A percentile compares a stretch with the other conserved stretches of the same genome.
phyloP scores from a whole-genome alignment of 30 jellyfish, hydroid and myxozoan genomes.

The Chrysaora quinquecirrha region DNA sequence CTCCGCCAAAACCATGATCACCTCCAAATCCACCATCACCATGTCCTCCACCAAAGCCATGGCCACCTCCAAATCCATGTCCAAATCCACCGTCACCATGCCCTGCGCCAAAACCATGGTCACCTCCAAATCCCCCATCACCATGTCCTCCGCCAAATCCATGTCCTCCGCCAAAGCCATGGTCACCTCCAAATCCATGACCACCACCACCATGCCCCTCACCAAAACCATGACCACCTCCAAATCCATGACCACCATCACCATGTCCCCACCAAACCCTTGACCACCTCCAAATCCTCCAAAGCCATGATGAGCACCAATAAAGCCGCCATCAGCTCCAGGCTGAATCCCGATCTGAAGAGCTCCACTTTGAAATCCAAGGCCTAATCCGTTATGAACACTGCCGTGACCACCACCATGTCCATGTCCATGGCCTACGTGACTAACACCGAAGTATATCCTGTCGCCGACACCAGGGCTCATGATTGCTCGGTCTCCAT shows the following conservation, averaged over 20 bases:
- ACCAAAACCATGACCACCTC: slow-evolving; percentile 38
- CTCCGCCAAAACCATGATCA: slow-evolving; percentile 73
- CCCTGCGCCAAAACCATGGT: slow-evolving; percentile 4
- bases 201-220: slow-evolving; percentile 36
- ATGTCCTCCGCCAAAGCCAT: slow-evolving; percentile 75
- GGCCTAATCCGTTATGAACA: slow-evolving; percentile 2
- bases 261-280: slow-evolving; percentile 53
- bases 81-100: slow-evolving; percentile 1
- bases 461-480: slow-evolving; percentile 75
- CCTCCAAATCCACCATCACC: slow-evolving; percentile 79
- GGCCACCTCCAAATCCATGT: slow-evolving; percentile 67
- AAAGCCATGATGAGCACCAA: slow-evolving; percentile 8
- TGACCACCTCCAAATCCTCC: slow-evolving; percentile 38
- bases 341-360: slow-evolving; percentile 7
- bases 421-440: slow-evolving; percentile 52
- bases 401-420: slow-evolving; percentile 35
- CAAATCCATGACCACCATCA: slow-evolving; percentile 35
- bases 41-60: slow-evolving; percentile 67
- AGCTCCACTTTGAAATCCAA: slow-evolving; percentile 6
- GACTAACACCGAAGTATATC: slow-evolving; percentile 58
- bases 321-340: slow-evolving; percentile 3
- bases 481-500: slow-evolving; percentile 61
- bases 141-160: slow-evolving; percentile 14
- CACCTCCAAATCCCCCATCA: slow-evolving; percentile 29
- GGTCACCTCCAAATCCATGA: slow-evolving; percentile 28